Base-by-base conservation (phyloP, 2,888 invertebrate genomes). In the Drosophila meridionalis region DNA sequence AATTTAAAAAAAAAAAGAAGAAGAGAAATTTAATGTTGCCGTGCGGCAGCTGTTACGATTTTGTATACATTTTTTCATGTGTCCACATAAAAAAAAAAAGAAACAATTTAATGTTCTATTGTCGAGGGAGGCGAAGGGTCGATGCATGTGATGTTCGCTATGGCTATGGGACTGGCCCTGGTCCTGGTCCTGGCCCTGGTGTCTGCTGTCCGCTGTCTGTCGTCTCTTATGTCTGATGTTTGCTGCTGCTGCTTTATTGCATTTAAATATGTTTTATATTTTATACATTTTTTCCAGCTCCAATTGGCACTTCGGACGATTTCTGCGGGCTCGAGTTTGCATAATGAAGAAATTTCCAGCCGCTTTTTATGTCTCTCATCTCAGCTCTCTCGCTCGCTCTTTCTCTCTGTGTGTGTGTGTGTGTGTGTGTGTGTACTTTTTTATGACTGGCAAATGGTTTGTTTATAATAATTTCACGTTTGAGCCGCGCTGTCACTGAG, bases 401-500 rank as follows among this genome's bases (percentile, higher is more conserved):
- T 12, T 32, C 30, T 11, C n/a, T 8, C 34, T 48, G 8, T 45
- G 1, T 34, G 5, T 48, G 9, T 48, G 12, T 45, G 1, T 34
- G 5, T 48, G 9, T 48, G 12, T 32, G 11, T 9, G 20, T 38
- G 3, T 56, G 12, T 40, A 20, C 20, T 20, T 73, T 82, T 83
- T 84, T 89, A 89, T 76, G 84, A 80, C 80, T 82, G 72, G 32
- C 83, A 69, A 87, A 88, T 90, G 90, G 83, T 87, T 88, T 86
- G 86, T 88, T 90, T 88, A 87, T 90, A 88, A 87, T 90, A 86
- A 89, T 90, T 86, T 86, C 75, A 87, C 83, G 76, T 87, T 86
- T 87, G 80, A 75, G 75, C 75, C 72, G 53, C 72, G 56, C 78
- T 83, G 89, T 73, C 87, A 76, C 87, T 60, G 73, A 73, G 71